Base-by-base conservation (phyloP, 2,113 vertebrate genomes). In the Tringa solitaria region DNA sequence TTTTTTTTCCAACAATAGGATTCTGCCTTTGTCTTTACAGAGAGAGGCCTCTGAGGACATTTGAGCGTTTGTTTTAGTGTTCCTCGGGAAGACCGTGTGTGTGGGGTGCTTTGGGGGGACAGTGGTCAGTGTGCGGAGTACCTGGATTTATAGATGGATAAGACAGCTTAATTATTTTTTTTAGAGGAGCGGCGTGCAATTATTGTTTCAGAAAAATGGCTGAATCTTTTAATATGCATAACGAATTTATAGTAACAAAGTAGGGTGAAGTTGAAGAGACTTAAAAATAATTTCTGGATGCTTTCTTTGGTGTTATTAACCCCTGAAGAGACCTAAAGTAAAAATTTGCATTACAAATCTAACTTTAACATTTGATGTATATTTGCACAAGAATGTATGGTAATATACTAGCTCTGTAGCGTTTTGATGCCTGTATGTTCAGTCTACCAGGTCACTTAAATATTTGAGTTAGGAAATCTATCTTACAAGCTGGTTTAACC, bases 21-120 rank as follows among this genome's bases (percentile, higher is more conserved):
- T 98, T 97, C 96, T 98, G 97, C 97, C 97, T 98, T 98, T 98
- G 98, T 98, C 97, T 98, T 98, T 98, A 80, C 79, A 17, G 96
- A 97, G 96, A 92, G 98, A 98, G 98, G 98, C 98, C 98, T 98
- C 98, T 94, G 94, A 98, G 97, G 98, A 98, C 50, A 87, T 94
- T 96, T 59, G 88, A 97, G 96, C 89, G 3, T 94, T 98, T 97
- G 96, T 96, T 97, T 96, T 86, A 97, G 95, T 56, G 90, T 97
- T 97, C 87, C 65, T 79, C 37, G 80, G 95, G 73, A 97, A 89
- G 95, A 45, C 95, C 97, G 84, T 6, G 3, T 95, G 93, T 95
- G 92, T 72, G 90, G 95, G 97, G 95, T 75, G 96, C 83, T 90
- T 87, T 64, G 89, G 73, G 94, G 94, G 89, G 87, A 84, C 91